Percentiles rank a stretch among this genome's conserved stretches.
Evolutionary conservation across 2,797 vertebrate genomes (phyloP).

Genomic region (Pristis pectinata): DNA sequence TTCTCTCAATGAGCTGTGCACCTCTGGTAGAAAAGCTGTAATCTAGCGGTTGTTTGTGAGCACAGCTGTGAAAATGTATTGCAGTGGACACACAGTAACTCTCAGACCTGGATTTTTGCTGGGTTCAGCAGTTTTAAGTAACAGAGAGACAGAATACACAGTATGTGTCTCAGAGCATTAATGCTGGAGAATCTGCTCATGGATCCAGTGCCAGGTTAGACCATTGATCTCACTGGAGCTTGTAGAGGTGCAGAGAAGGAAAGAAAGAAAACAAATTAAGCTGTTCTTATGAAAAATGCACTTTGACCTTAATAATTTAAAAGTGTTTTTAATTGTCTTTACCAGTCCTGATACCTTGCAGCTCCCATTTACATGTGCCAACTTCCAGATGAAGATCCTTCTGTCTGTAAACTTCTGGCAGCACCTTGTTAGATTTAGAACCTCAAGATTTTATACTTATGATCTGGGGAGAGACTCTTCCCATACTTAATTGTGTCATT

Average conservation of each 20-base stretch:
- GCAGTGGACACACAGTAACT: not conserved
- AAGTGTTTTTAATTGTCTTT: not conserved
- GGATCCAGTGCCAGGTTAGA: too few relatives aligned
- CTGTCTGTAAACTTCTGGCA: not conserved
- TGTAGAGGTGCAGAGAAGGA: too few relatives aligned
- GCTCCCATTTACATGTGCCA: not conserved
- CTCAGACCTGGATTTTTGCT: too few relatives aligned
- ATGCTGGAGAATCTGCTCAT: too few relatives aligned
- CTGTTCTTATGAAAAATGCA: too few relatives aligned
- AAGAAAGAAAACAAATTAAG: too few relatives aligned
- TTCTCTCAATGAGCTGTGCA: not conserved
- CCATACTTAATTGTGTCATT: not conserved
- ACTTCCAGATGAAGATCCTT: not conserved
- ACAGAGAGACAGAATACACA: too few relatives aligned
- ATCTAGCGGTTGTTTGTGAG: not conserved
- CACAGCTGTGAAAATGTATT: not conserved
- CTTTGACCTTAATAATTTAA: too few relatives aligned
- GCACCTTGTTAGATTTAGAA: not conserved
- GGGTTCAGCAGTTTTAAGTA: too few relatives aligned
- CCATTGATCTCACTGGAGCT: too few relatives aligned
- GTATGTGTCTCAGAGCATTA: too few relatives aligned
- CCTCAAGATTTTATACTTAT: not conserved
- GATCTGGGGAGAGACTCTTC: not conserved
- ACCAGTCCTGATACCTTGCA: not conserved
- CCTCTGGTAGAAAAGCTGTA: not conserved